Base-by-base conservation (phyloP, 2,888 invertebrate species). In the Noctua janthe region DNA sequence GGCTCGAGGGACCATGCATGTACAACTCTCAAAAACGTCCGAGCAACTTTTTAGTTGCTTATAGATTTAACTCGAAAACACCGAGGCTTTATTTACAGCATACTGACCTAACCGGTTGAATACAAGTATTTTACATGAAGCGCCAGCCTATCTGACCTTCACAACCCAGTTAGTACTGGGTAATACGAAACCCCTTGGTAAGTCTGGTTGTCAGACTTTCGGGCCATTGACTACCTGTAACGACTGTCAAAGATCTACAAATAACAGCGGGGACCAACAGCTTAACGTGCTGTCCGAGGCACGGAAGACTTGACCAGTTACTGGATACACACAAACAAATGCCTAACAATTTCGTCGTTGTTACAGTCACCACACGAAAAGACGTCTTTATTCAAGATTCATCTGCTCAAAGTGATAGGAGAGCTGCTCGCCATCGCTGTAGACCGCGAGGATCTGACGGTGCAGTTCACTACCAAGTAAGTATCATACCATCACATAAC, bases 331-430 rank as follows among this genome's bases (percentile, higher is more conserved):
- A 43, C 47, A 47, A 11, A 47, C 11, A 10, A 47, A 47, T 13
- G 15, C 3, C 17, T 54, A 54, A 8, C 7, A 29, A 10, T 47
- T 17, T 39, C 13, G 7, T 56, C 5, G 0, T 77, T 82, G 70
- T 80, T 66, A 1, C 70, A 78, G 88, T 84, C 91, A 91, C 59
- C 91, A 90, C 51, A 87, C 91, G 97, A 97, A 69, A 94, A 96
- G 84, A 81, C 94, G 35, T 92, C 92, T 0, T 95, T 97, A 84
- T 97, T 97, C 85, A 96, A 95, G 70, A 93, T 97, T 5, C 96
- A 98, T 84, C 98, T 98, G 0, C 97, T 98, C 87, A 96, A 97
- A 7, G 97, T 97, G n/a, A 92, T 98, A 74, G 97, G 97, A 0
- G 97, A 98, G 87, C 93, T 98, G 82, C 93, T 98, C 39, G 96